Conservation (phyloP, 1,140 invertebrate genomes). For the Asbolus verrucosus region DNA sequence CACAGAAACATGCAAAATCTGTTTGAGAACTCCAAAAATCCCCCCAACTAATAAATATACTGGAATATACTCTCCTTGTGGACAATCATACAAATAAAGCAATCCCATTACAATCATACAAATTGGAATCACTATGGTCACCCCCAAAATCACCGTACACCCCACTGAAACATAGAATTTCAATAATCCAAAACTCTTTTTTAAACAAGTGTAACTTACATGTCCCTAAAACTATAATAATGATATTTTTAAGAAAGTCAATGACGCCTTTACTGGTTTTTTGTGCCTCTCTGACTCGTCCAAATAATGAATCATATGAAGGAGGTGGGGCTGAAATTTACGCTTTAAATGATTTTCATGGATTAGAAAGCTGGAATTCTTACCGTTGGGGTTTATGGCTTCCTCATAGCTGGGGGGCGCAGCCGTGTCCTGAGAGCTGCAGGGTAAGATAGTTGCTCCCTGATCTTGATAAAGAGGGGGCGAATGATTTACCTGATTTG, state of each 20-base stretch:
- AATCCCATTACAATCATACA: slow-evolving; percentile 76
- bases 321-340: slow-evolving; percentile 72
- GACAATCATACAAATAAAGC: slow-evolving; percentile 75
- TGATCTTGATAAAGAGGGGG: slow-evolving; percentile 60
- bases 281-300: slow-evolving; percentile 72
- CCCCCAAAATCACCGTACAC: slow-evolving; percentile 72
- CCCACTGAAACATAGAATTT: slow-evolving; percentile 69
- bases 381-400: slow-evolving; percentile 72
- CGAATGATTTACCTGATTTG: slow-evolving; percentile 47
- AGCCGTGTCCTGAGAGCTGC: slow-evolving; percentile 54
- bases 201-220: slow-evolving; percentile 66
- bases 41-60: slow-evolving; percentile 78
- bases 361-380: slow-evolving; percentile 28
- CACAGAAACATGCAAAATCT: slow-evolving; percentile 70
- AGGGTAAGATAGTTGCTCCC: slow-evolving; percentile 51
- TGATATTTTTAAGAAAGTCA: slow-evolving; percentile 74
- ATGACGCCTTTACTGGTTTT: slow-evolving; percentile 72
- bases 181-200: neutral
- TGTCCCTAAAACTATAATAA: slow-evolving; percentile 73
- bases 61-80: slow-evolving; percentile 76
- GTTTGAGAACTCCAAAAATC: slow-evolving; percentile 73
- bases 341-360: neutral
- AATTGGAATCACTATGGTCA: slow-evolving; percentile 74
- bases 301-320: slow-evolving; percentile 78
- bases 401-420: slow-evolving; percentile 71